Percentiles rank a stretch among this genome's conserved stretches.
These are phyloP conservation scores for Tragelaphus buxtoni DNA, from an alignment of 2,113 vertebrate genomes.

Conservation along the genomic window DNA sequence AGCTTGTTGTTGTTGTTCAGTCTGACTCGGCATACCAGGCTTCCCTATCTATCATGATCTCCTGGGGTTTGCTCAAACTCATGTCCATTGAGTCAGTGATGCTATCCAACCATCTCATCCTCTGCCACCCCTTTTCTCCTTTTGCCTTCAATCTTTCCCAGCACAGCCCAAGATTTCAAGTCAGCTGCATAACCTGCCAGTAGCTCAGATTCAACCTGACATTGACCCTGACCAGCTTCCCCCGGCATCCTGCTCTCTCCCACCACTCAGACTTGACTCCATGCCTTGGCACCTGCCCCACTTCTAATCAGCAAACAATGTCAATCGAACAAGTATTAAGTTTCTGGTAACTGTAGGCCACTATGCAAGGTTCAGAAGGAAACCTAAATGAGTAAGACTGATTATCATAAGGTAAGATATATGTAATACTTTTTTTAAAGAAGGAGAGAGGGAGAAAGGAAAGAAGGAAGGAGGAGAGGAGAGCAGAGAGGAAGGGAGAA, in stretches of 20 bases:
- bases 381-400: neutral
- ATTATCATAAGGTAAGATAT: neutral
- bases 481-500: neutral
- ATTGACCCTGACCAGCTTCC: neutral
- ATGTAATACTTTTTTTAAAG: neutral
- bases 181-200: neutral
- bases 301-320: neutral
- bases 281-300: neutral
- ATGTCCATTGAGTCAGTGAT: neutral
- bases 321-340: neutral
- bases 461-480: neutral
- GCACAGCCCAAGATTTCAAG: neutral
- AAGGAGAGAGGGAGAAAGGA: neutral
- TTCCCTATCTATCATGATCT: neutral
- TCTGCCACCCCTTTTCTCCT: neutral
- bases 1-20: neutral
- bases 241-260: neutral
- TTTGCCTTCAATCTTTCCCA: neutral
- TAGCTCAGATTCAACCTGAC: neutral
- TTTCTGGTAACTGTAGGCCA: neutral
- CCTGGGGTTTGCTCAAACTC: neutral
- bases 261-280: neutral
- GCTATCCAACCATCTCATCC: neutral
- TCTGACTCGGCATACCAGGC: neutral
- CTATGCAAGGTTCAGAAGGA: neutral